A percentile compares a stretch with the other conserved stretches of the same genome.
Conservation (phyloP, 2,888 invertebrate genomes). For the Leucoma salicis region DNA sequence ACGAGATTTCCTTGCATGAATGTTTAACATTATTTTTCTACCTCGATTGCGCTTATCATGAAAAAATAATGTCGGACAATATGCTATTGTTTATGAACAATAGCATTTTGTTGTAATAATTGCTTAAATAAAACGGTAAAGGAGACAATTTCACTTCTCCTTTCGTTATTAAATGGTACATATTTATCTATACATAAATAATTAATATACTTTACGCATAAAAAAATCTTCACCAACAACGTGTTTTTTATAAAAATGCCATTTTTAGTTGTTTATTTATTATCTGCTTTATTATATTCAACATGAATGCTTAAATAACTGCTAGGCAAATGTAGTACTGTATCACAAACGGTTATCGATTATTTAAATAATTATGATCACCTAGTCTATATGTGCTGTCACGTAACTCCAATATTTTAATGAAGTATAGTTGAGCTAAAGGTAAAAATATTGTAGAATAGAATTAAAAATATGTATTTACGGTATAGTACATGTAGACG, state of each 20-base stretch:
- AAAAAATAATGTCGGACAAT: not conserved
- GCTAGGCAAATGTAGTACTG: constrained; percentile 25
- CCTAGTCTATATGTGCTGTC: constrained; percentile 19
- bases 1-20: constrained; percentile 82
- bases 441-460: not conserved
- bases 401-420: constrained; percentile 26
- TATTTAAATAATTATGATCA: constrained; percentile 16
- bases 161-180: not conserved
- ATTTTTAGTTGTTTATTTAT: constrained; percentile 11
- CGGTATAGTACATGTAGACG: constrained; percentile 22
- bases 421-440: no score
- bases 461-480: constrained; percentile 10
- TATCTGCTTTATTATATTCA: constrained; percentile 25
- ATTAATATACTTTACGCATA: no score
- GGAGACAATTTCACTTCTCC: not conserved
- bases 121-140: no score
- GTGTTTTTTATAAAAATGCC: not conserved
- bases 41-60: constrained; percentile 22
- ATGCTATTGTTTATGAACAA: no score
- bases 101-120: not conserved
- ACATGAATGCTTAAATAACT: constrained; percentile 23
- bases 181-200: no score
- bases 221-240: constrained; percentile 6
- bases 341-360: constrained; percentile 16
- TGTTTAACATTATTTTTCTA: constrained; percentile 49